Conservation (phyloP, 2,888 invertebrate species). For the Clunio marinus region DNA sequence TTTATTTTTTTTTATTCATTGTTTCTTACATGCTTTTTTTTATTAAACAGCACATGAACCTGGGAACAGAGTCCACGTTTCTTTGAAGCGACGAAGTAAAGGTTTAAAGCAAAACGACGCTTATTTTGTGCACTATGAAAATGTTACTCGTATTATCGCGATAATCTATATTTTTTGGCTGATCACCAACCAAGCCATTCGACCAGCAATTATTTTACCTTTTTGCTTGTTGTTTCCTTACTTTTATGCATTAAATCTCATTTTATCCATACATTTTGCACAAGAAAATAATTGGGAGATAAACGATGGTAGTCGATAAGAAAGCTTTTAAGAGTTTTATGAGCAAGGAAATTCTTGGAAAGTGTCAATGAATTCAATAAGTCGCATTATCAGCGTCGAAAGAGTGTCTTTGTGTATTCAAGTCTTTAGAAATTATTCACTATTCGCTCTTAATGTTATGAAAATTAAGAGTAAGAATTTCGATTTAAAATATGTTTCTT, state of each 20-base stretch:
- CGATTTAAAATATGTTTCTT: no score
- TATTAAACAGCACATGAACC: not conserved
- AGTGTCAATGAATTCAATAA: slow-evolving; percentile 36
- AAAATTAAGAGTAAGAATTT: no score
- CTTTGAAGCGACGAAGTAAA: not conserved
- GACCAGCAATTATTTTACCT: slow-evolving; percentile 37
- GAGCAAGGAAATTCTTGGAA: slow-evolving; percentile 37
- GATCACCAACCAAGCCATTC: slow-evolving; percentile 31
- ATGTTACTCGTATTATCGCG: slow-evolving; percentile 32
- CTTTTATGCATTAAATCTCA: slow-evolving; percentile 27
- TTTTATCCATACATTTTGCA: slow-evolving; percentile 36
- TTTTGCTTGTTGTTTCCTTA: not conserved
- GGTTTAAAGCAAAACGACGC: slow-evolving; percentile 24
- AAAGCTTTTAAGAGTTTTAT: slow-evolving; percentile 14
- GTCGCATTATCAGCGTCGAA: not conserved
- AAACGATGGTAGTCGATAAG: slow-evolving; percentile 32
- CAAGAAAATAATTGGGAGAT: slow-evolving; percentile 38
- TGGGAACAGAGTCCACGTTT: not conserved
- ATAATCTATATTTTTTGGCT: slow-evolving; percentile 39
- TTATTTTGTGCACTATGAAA: slow-evolving; percentile 39
- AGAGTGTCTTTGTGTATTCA: no score
- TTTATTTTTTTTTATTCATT: slow-evolving; percentile 19
- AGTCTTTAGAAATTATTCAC: no score
- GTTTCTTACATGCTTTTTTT: slow-evolving; percentile 4
- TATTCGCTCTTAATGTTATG: no score